Conservation (phyloP, 2,888 invertebrate genomes). For the Ctena decussata region DNA sequence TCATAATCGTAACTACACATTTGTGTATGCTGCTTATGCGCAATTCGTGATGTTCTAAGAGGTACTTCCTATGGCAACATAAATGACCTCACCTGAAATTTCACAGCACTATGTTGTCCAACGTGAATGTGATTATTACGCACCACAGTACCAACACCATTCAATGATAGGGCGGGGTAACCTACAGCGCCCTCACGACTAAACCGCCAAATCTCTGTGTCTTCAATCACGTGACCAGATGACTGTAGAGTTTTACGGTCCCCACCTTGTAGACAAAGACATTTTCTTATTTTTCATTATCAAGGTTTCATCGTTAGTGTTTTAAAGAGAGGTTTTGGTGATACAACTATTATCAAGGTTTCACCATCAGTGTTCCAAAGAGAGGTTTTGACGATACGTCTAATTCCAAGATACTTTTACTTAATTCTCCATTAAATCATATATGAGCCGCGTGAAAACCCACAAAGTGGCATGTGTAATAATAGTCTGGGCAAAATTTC, state of each 20-base stretch:
- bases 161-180: not conserved
- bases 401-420: too few species aligned
- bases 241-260: slow-evolving; percentile 54
- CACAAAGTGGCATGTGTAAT: too few species aligned
- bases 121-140: not conserved
- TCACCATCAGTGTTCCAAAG: too few species aligned
- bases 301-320: not conserved
- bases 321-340: not conserved
- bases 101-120: not conserved
- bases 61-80: too few species aligned
- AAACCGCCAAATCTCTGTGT: slow-evolving; percentile 33
- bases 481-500: too few species aligned
- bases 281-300: not conserved
- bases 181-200: not conserved
- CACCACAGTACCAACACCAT: not conserved
- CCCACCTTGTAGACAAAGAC: slow-evolving; percentile 57
- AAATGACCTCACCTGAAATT: not conserved
- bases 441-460: too few species aligned
- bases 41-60: too few species aligned
- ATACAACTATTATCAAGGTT: not conserved
- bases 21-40: too few species aligned
- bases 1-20: too few species aligned
- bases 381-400: too few species aligned
- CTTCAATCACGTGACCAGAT: slow-evolving; percentile 57
- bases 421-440: too few species aligned